Percentiles rank a stretch among this genome's conserved stretches.
phyloP scores from a whole-genome alignment of 2,888 invertebrate species.

The Tillus elongatus region DNA sequence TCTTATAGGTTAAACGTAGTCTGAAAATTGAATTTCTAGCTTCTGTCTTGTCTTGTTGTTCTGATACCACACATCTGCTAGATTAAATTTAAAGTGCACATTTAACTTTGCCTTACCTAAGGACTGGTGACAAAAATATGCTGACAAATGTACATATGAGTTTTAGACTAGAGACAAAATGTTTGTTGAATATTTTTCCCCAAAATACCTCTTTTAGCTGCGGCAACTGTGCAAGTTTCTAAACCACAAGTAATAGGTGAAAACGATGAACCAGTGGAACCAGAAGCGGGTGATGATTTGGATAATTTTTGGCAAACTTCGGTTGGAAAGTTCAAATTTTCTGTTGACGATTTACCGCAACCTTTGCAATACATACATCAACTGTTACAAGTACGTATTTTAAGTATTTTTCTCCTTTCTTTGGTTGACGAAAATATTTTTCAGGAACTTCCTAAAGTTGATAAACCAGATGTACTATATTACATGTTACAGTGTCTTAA shows the following conservation, averaged over 20 bases:
- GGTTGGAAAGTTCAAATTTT: constrained; percentile 86
- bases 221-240: constrained; percentile 62
- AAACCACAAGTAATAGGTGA: constrained; percentile 69
- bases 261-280: constrained; percentile 61
- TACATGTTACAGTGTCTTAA: constrained; percentile 88
- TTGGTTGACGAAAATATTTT: constrained; percentile 12
- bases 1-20: too few relatives aligned
- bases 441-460: constrained; percentile 68
- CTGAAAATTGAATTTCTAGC: too few relatives aligned
- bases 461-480: constrained; percentile 87
- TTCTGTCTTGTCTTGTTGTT: too few relatives aligned
- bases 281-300: constrained; percentile 63
- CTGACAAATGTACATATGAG: too few relatives aligned
- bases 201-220: constrained; percentile 24
- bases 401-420: constrained; percentile 3
- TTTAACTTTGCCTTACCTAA: too few relatives aligned
- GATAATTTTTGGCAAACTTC: constrained; percentile 89
- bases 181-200: constrained; percentile 3
- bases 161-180: not conserved
- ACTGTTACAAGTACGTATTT: constrained; percentile 59
- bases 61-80: too few relatives aligned
- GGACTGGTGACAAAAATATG: too few relatives aligned
- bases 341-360: constrained; percentile 79
- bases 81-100: too few relatives aligned
- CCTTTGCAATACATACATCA: constrained; percentile 90